Conservation (phyloP, 2,113 vertebrate genomes). For the Anguilla japonica region DNA sequence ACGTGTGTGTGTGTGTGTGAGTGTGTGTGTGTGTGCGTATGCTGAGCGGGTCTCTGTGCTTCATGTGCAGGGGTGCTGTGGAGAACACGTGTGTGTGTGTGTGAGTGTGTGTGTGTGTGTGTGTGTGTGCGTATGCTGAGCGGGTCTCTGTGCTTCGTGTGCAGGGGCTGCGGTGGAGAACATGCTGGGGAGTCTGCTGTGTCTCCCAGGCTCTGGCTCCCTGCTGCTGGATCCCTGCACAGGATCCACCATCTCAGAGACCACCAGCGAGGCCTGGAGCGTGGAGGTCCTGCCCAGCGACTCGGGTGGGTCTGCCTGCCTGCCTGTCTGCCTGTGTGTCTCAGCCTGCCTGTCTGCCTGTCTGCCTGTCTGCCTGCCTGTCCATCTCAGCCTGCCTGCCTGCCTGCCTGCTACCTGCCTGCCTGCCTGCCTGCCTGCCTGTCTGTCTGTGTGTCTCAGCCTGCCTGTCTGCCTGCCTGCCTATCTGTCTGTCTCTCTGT, state of each 20-base stretch:
- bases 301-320: conserved; percentile 77
- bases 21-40: no score
- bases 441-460: no score
- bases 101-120: background rate
- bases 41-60: no score
- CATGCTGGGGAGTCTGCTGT: conserved; percentile 93
- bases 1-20: background rate
- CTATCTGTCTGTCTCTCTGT: no score
- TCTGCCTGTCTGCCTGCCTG: background rate
- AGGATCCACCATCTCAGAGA: conserved; percentile 97
- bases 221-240: conserved; percentile 89
- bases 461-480: no score
- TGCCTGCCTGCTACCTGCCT: no score
- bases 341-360: background rate
- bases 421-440: no score
- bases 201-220: conserved; percentile 90
- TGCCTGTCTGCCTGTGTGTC: background rate
- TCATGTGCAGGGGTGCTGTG: no score
- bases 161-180: conserved; percentile 93
- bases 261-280: conserved; percentile 98
- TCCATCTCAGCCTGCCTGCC: background rate
- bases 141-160: conserved; percentile 47
- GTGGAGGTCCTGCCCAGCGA: conserved; percentile 97
- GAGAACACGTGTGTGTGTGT: conserved; percentile 33
- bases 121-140: conserved; percentile 33